Evolutionary conservation across 2,888 invertebrate genomes (phyloP).

Genomic region (Cybosia mesomella): DNA sequence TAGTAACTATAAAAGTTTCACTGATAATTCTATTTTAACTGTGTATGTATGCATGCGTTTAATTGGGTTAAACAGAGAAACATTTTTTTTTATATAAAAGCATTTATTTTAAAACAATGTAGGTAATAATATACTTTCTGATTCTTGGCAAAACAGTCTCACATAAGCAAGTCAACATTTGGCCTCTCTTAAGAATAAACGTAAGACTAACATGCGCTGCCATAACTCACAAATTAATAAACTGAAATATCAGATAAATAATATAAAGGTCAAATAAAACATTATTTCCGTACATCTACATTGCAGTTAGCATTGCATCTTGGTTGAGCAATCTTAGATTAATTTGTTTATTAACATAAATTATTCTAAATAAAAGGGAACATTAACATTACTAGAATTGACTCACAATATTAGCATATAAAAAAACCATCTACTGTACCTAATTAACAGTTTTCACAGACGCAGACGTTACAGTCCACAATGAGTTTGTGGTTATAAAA

Average conservation of each 20-base stretch:
- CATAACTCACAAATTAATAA: slow-evolving; percentile 84
- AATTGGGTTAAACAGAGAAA: slow-evolving; percentile 24
- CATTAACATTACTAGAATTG: slow-evolving; percentile 85
- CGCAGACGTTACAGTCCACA: slow-evolving; percentile 82
- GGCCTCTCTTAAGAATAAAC: slow-evolving; percentile 86
- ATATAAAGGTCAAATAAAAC: slow-evolving; percentile 82
- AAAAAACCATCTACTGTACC: slow-evolving; percentile 71
- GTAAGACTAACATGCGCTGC: slow-evolving; percentile 86
- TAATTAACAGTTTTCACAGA: slow-evolving; percentile 68
- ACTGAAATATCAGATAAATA: slow-evolving; percentile 83
- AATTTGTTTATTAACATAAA: slow-evolving; percentile 82
- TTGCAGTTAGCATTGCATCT: slow-evolving; percentile 85
- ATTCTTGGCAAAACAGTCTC: slow-evolving; percentile 88
- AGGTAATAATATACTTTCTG: slow-evolving; percentile 87
- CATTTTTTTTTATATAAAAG: slow-evolving; percentile 80
- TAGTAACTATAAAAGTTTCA: neutral
- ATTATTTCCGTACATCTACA: slow-evolving; percentile 76
- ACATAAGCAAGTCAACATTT: slow-evolving; percentile 88
- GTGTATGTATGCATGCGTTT: neutral
- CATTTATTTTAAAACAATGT: slow-evolving; percentile 88
- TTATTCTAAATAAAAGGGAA: slow-evolving; percentile 84
- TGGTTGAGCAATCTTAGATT: slow-evolving; percentile 85
- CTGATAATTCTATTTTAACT: neutral
- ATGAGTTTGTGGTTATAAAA: slow-evolving; percentile 82
- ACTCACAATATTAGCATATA: slow-evolving; percentile 84